These are phyloP conservation scores for Macroglossus sobrinus DNA, from an alignment of 2,113 vertebrate species.

Conservation along the genomic window DNA sequence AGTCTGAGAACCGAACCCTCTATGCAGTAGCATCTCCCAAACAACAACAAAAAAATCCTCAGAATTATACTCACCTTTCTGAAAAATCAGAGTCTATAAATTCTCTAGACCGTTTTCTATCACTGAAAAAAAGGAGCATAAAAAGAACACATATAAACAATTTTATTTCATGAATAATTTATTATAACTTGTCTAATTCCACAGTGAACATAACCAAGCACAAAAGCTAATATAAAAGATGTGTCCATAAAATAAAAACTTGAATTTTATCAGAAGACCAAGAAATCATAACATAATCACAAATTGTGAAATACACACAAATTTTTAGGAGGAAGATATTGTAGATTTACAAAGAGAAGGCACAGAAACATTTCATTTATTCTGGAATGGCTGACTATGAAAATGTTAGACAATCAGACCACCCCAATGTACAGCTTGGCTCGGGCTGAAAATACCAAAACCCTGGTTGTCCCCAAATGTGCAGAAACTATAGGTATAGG, in stretches of 20 bases:
- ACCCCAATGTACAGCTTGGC: neutral
- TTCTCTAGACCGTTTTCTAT: constrained; percentile 88
- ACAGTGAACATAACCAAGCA: neutral
- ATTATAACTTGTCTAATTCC: constrained; percentile 20
- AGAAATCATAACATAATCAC: neutral
- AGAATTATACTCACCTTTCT: constrained; percentile 84
- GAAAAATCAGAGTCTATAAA: constrained; percentile 90
- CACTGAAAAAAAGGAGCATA: constrained; percentile 80
- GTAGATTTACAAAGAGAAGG: neutral
- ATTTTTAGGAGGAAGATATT: neutral
- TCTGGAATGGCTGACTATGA: neutral
- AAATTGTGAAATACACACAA: neutral
- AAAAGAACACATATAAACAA: constrained; percentile 48
- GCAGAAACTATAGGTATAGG: neutral
- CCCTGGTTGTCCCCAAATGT: neutral
- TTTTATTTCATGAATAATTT: constrained; percentile 21
- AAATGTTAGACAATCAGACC: neutral
- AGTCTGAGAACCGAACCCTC: neutral
- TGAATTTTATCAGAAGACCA: neutral
- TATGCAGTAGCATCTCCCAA: neutral
- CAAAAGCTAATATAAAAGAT: neutral
- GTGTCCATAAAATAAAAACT: neutral
- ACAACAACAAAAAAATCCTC: neutral
- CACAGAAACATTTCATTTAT: neutral
- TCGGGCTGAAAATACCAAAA: neutral